Evolutionary conservation across 2,888 invertebrate genomes (phyloP), one percentile per base, ranked within the genome.

Genomic region (Cosmia pyralina): DNA sequence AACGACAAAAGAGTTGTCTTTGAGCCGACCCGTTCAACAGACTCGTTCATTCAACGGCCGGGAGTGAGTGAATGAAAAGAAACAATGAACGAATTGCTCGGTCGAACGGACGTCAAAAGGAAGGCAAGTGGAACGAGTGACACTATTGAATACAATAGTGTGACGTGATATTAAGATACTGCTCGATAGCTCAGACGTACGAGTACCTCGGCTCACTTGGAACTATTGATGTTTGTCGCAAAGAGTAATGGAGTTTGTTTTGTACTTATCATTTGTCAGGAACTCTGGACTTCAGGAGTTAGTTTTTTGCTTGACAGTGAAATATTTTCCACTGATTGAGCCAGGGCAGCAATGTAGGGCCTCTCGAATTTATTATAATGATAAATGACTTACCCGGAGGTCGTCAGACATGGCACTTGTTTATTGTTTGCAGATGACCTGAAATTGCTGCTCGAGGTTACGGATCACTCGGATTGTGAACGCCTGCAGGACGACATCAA

Each of bases 1-100:
- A 62, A 75, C 82, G 84, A 92, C 92, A 92, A 92, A 92, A 89
- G 90, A 88, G 90, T 91, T 90, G 92, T 91, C 91, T 91, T 90
- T 92, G 90, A 91, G 86, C 85, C 74, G 84, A 84, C 77, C 81
- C 85, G 87, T 87, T 91, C 89, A 90, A 91, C 89, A 84, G 89
- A 88, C 84, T 87, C 88, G 83, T 87, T 89, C 88, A 86, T 86
- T 90, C 87, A 84, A 83, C 87, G 85, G 75, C 72, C 79, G 72
- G 76, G 84, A 87, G 82, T 82, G 81, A 79, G 74, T 84, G 88
- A 89, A 90, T 91, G 89, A 88, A 91, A 89, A 86, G 89, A 90
- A 88, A 91, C 92, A 91, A 91, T 90, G 89, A 88, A 75, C 78
- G 87, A 87, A 89, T 89, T 85, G 88, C 85, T 85, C 84, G 86